Conservation (phyloP, 2,888 invertebrate genomes). For the Drosophila longiperda region DNA sequence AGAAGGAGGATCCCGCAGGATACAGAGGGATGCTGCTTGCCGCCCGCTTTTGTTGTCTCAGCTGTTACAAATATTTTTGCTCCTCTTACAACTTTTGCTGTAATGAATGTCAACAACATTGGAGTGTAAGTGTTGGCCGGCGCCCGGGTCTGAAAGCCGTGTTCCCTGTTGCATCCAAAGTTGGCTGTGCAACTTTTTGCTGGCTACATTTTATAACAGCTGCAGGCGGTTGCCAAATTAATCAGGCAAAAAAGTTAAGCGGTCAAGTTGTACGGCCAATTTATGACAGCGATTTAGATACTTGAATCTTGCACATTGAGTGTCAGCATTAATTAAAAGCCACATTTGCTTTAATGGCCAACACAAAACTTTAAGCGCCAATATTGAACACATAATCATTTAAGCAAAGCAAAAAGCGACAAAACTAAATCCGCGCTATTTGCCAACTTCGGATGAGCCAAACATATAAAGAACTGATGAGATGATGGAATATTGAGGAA, state of each 20-base stretch:
- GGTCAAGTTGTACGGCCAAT: conserved; percentile 66
- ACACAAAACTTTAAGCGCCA: conserved; percentile 1
- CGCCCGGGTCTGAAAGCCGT: conserved; percentile 15
- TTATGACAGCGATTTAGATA: conserved; percentile 49
- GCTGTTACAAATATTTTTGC: conserved; percentile 45
- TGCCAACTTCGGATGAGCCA: conserved; percentile 3
- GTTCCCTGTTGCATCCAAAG: conserved; percentile 9
- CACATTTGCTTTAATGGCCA: conserved; percentile 22
- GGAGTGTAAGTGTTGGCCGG: conserved; percentile 45
- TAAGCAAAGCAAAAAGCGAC: background rate
- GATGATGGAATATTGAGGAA: conserved; percentile 29
- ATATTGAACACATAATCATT: background rate
- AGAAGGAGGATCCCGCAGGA: background rate
- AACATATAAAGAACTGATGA: conserved; percentile 11
- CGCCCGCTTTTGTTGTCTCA: conserved; percentile 56
- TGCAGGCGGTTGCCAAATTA: conserved; percentile 48
- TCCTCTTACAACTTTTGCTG: conserved; percentile 44
- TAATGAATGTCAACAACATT: conserved; percentile 78
- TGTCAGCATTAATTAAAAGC: conserved; percentile 40
- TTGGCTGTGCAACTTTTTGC: conserved; percentile 31
- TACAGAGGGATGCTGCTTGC: conserved; percentile 39
- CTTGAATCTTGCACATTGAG: background rate
- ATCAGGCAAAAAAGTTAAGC: conserved; percentile 59
- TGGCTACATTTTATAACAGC: conserved; percentile 43
- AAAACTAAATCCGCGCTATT: conserved; percentile 1